Base-by-base conservation (phyloP, 2,888 invertebrate genomes). In the Synanthedon formicaeformis region DNA sequence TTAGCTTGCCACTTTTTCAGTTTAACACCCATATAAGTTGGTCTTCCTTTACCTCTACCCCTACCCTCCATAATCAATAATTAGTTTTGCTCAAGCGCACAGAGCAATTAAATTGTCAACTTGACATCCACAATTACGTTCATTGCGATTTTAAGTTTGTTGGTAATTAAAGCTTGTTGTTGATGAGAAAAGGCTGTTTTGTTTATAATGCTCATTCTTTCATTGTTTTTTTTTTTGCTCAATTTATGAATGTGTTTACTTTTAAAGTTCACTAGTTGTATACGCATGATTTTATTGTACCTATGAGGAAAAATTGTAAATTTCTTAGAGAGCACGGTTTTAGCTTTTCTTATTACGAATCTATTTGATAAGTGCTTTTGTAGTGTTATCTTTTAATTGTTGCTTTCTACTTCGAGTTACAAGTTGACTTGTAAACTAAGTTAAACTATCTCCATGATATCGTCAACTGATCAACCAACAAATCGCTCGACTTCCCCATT, bases 271-370 rank as follows among this genome's bases (percentile, higher is more conserved):
- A 68, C 81, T 68, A 69, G 63, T 67, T 67, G 63, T 61, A 75
- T 63, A 34, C 34, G 63, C 55, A 73, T 75, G 76, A 67, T 68
- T 34, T 34, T 10, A 5, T 16, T 16, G 16, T 16, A 16, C 16
- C 16, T 72, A 72, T 69, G 72, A 69, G 62, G 66, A 68, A 63
- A 72, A 72, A 71, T 68, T 84, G 81, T 82, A 82, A 69, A 45
- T 45, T 45, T 45, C n/a, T 73, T 78, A 76, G 66, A 79, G 81
- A 86, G 86, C 86, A 86, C 86, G 86, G 86, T 86, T 81, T 77
- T 78, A 34, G 81, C 82, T 85, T 84, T 78, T 85, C 83, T 84
- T 78, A 71, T 74, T 34, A 34, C 10, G 45, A 45, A 65, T 75
- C 73, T 78, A 78, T 73, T 73, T 63, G 63, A 79, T 81, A 81